phyloP scores from a whole-genome alignment of 2,888 invertebrate genomes.

The Seira musarum region DNA sequence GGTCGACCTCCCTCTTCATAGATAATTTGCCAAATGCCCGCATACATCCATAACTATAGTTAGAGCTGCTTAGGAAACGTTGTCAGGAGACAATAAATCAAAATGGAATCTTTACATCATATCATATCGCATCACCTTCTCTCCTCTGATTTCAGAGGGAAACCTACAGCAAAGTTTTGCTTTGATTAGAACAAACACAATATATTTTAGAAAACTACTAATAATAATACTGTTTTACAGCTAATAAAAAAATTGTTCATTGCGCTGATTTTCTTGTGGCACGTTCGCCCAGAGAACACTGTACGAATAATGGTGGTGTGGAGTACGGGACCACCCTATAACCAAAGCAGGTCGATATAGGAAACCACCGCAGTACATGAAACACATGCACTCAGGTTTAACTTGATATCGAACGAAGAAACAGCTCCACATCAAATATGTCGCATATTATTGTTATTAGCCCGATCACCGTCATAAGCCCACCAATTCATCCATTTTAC shows the following conservation, averaged over 20 bases:
- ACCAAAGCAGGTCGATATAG: slow-evolving; percentile 27
- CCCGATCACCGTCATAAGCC: background rate
- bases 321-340: slow-evolving; percentile 41
- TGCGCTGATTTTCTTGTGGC: slow-evolving; percentile 22
- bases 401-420: background rate
- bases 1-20: slow-evolving; percentile 68
- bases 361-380: slow-evolving; percentile 43
- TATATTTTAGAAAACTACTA: too few relatives aligned
- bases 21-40: slow-evolving; percentile 68
- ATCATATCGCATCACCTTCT: too few relatives aligned
- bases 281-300: slow-evolving; percentile 29
- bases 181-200: too few relatives aligned
- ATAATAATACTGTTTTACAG: too few relatives aligned
- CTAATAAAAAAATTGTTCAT: too few relatives aligned
- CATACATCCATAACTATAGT: too few relatives aligned
- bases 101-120: too few relatives aligned
- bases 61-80: slow-evolving; percentile 10
- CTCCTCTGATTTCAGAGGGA: too few relatives aligned
- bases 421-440: slow-evolving; percentile 4
- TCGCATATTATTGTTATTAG: slow-evolving; percentile 36
- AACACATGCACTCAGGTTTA: slow-evolving; percentile 7
- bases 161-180: too few relatives aligned
- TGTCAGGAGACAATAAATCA: background rate
- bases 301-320: too few relatives aligned
- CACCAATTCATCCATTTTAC: background rate